Base-by-base conservation (phyloP, 1,140 invertebrate genomes). In the Megalonaias nervosa region DNA sequence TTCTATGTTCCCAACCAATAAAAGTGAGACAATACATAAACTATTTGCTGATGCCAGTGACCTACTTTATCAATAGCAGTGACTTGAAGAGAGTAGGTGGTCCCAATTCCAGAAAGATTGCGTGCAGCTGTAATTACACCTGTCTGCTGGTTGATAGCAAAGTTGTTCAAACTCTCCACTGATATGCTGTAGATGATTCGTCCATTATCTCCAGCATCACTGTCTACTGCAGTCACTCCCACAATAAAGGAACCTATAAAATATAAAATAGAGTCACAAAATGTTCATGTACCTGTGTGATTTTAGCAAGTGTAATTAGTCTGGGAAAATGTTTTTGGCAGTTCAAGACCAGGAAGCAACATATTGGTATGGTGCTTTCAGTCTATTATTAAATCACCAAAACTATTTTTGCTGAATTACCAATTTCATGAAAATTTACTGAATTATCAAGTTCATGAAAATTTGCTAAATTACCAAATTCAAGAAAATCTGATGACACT, bases 101-200 rank as follows among this genome's bases (percentile, higher is more conserved):
- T 60, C 1, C 73, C 75, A 11, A 69, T 62, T 23, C 68, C 67
- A 48, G 61, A 81, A 14, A 90, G 79, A 11, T 61, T 64, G 61
- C 81, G 79, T 57, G 82, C 86, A 6, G 86, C 82, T n/a, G 88
- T 92, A 31, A 92, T 85, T 19, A 92, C 90, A 31, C 92, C 92
- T 21, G 84, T 91, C 5, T 85, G 82, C 9, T 78, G 48, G 75
- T 91, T 88, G 55, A 92, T 91, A 48, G 77, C 55, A 82, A 92
- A 92, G 48, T 71, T 75, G 38, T 23, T 65, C 56, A 62, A 92
- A 91, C 87, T 93, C 2, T 96, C 96, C 79, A 94, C 94, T 56
- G 96, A 91, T 72, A 98, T 96, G 0, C 94, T 93, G 90, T 97
- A 99, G 15, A 91, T 93, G 9, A 96, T 92, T 48, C 81, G 76